A percentile compares a stretch with the other conserved stretches of the same genome.
These are phyloP conservation scores for Onychostruthus taczanowskii DNA, from an alignment of 2,113 vertebrate genomes.

Conservation along the genomic window DNA sequence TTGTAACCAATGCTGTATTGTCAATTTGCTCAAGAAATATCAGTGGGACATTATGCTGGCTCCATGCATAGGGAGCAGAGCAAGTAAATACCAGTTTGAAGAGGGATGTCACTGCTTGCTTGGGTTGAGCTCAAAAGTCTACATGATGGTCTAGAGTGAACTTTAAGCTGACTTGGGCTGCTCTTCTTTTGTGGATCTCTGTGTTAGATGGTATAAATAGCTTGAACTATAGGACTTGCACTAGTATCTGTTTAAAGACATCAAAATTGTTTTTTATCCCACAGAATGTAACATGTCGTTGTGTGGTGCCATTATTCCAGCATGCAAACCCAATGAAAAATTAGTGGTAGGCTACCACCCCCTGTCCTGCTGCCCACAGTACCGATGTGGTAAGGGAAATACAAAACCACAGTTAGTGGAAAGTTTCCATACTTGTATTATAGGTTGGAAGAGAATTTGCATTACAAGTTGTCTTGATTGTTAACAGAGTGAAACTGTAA, in stretches of 20 bases:
- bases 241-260: background rate
- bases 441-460: background rate
- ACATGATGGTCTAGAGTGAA: background rate
- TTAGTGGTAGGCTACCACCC: constrained; percentile 81
- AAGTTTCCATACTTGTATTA: background rate
- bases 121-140: background rate
- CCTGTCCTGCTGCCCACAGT: constrained; percentile 92
- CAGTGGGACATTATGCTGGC: background rate
- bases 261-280: background rate
- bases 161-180: background rate
- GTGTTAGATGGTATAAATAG: background rate
- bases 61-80: background rate
- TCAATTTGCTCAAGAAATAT: background rate
- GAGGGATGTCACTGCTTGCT: background rate
- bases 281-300: constrained; percentile 91
- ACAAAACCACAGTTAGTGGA: background rate
- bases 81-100: background rate
- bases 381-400: constrained; percentile 85
- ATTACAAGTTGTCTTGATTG: background rate
- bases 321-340: constrained; percentile 83
- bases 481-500: background rate
- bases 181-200: background rate
- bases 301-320: constrained; percentile 80
- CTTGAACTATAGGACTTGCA: background rate
- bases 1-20: background rate